phyloP scores from a whole-genome alignment of 2,113 vertebrate species.

The Anolis carolinensis region DNA sequence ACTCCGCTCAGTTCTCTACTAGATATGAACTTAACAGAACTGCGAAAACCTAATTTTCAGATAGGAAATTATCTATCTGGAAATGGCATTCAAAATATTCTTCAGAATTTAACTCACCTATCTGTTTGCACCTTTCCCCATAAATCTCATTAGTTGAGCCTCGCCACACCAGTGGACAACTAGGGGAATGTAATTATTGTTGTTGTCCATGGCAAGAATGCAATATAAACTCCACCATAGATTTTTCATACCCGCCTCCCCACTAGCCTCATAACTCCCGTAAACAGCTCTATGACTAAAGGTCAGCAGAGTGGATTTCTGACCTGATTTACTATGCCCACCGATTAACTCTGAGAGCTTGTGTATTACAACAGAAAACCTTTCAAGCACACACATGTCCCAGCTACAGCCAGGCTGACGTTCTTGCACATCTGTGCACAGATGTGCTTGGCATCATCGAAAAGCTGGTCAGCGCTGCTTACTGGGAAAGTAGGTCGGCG shows the following conservation, averaged over 20 bases:
- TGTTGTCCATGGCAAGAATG: not conserved
- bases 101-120: too few species aligned
- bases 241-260: not conserved
- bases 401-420: not conserved
- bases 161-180: not conserved
- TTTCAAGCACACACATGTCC: not conserved
- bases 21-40: too few species aligned
- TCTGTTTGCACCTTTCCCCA: not conserved
- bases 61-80: too few species aligned
- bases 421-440: not conserved
- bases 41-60: too few species aligned
- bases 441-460: rapidly evolving
- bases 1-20: too few species aligned
- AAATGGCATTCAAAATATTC: too few species aligned
- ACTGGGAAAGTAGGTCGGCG: conserved; percentile 93
- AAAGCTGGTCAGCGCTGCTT: conserved; percentile 35
- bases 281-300: conserved; percentile 19
- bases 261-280: not conserved
- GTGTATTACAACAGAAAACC: not conserved
- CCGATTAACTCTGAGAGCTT: not conserved
- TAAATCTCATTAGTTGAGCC: not conserved
- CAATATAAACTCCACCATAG: not conserved
- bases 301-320: not conserved
- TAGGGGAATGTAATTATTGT: conserved; percentile 24
- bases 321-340: not conserved